Base-by-base conservation (phyloP, 1,140 invertebrate species). In the Thrips palmi region DNA sequence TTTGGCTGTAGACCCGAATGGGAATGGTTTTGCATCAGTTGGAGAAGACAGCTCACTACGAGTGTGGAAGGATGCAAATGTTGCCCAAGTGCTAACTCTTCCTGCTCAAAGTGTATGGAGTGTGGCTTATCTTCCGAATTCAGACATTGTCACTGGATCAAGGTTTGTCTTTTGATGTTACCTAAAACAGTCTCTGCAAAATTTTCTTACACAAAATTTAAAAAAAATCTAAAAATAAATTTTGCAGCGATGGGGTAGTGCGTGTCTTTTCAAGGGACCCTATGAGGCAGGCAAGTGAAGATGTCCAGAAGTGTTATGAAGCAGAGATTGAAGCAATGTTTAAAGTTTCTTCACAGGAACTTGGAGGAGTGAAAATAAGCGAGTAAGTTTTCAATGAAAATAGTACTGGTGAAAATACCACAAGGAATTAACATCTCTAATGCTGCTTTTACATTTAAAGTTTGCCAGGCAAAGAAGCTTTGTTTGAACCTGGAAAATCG, bases 51-150 rank as follows among this genome's bases (percentile, higher is more conserved):
- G 79, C 33, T 77, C 77, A n/a, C 59, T 94, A 1, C 65, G 79
- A 28, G 64, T 94, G 47, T 97, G 89, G 88, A 56, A 67, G 38
- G 62, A 69, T 21, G 70, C 68, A 0, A 59, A 71, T 34, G 66
- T 73, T 47, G 52, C 64, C 19, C 70, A 88, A 49, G 75, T 77
- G 0, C 72, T 97, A 19, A 52, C 64, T 11, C 62, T 93, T 35
- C 89, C 92, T 0, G 73, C 78, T 1, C 74, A 82, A 36, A 87
- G 85, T 15, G 73, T 96, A 5, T 97, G 93, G 93, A 71, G 73
- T 32, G 76, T 93, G 0, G 66, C 72, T 37, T 68, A 73, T 40
- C 54, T 96, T 12, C 49, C 62, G 3, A 93, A 94, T 62, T 78
- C 77, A 8, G 89, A 97, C 59, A 71, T 97, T 51, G 83, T 83